Evolutionary conservation across 1,140 invertebrate genomes (phyloP), one percentile per base, ranked within the genome.

Genomic region (Centruroides vittatus): DNA sequence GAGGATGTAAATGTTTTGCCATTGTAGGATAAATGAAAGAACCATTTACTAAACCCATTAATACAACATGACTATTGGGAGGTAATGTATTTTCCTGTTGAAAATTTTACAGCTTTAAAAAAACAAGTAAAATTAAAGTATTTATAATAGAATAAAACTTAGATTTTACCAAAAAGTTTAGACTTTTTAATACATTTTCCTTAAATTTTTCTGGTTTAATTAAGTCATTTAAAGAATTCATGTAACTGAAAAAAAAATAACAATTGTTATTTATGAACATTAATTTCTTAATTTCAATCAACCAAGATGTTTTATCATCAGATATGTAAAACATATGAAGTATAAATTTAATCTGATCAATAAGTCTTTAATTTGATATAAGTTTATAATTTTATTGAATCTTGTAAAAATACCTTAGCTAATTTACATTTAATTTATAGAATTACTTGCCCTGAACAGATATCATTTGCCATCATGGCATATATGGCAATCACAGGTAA

Each of bases 401-500:
- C n/a, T n/a, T n/a, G n/a, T n/a, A n/a, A n/a, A n/a, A n/a, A 23
- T 23, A 23, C 23, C 2, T 23, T 23, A 23, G 23, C 0, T 23
- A 23, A 23, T 23, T 23, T 23, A 23, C 2, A 23, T 23, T 23
- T 23, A 23, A 23, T 23, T 23, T 23, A 23, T 23, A 23, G 23
- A 23, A 23, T 23, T 23, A 23, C 10, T 41, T 41, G 8, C 41
- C 41, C 8, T 41, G 41, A 35, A 66, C 78, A 79, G 10, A 79
- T 75, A 69, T 80, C 78, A 68, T 79, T 80, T 56, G 77, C 78
- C 65, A 78, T 69, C 63, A 78, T 67, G 13, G 72, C 75, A 64
- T 75, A 76, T 35, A 78, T 66, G 4, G 78, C 63, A 5, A 79
- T 60, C n/a, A 73, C 61, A 47, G 78, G 78, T 60, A 41, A 41